These are phyloP conservation scores for Hyperopisus bebe DNA, from an alignment of 2,113 vertebrate species.

Conservation along the genomic window DNA sequence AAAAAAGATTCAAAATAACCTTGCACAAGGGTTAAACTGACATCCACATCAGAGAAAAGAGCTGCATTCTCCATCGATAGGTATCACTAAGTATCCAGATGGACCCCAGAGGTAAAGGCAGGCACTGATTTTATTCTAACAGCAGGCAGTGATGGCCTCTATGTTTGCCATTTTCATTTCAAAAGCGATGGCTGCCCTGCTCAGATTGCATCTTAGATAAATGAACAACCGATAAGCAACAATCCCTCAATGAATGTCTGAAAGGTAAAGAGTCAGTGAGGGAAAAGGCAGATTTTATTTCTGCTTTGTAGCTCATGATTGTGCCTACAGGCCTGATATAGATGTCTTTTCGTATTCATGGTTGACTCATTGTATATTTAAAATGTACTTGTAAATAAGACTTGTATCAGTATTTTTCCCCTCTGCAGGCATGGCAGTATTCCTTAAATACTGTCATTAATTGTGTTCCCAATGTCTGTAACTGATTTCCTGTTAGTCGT, in stretches of 20 bases:
- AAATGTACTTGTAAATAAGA: background rate
- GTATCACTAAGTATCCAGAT: background rate
- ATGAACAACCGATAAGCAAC: background rate
- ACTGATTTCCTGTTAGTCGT: background rate
- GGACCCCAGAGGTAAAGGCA: background rate
- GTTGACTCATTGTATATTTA: background rate
- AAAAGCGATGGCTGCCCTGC: background rate
- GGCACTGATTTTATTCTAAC: background rate
- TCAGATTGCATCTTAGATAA: background rate
- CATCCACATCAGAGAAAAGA: background rate
- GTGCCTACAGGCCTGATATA: background rate
- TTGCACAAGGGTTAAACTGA: background rate
- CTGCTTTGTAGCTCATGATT: background rate
- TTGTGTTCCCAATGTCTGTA: background rate
- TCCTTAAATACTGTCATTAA: background rate
- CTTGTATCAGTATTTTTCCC: background rate
- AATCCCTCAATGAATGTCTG: background rate
- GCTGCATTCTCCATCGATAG: background rate
- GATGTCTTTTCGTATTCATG: background rate
- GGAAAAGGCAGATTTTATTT: background rate
- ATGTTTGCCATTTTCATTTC: background rate
- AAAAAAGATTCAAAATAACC: background rate
- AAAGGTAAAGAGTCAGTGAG: background rate
- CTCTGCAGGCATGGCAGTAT: background rate
- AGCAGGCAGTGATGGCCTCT: background rate